Evolutionary conservation across 2,113 vertebrate genomes (phyloP), one percentile per base, ranked within the genome.

Genomic region (Tenebrosternarchus preto): DNA sequence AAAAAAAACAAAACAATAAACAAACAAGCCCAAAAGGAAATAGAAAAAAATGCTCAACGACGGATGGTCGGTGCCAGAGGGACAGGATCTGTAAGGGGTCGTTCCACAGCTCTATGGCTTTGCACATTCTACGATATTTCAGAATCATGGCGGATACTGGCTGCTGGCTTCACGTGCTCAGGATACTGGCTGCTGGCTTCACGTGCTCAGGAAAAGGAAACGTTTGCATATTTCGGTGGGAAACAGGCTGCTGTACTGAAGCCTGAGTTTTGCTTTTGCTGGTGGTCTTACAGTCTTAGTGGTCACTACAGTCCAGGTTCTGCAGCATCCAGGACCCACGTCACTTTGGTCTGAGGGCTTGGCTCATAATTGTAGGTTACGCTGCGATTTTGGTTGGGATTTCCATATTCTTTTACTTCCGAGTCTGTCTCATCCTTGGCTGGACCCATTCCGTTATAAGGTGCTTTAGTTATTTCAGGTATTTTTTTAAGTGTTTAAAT

Each of bases 391-490:
- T 22, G 33, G 29, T 64, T 24, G 67, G 39, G 16, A 57, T 46
- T 82, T 71, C 63, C 16, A 74, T 78, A 80, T 84, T 83, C 82
- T 85, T 83, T 86, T 87, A 46, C 29, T 50, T 66, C 29, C 1
- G 24, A 78, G 75, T 87, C 80, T 83, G 75, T 39, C 80, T 80
- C 77, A 66, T 66, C 64, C 57, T 43, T 66, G 75, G 24, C 83
- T 80, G 87, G 83, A 85, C 80, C 86, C 86, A 25, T 61, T 87
- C 86, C 63, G 74, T 84, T 82, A 84, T 91, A 92, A 93, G 92
- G 91, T 93, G 92, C 91, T 91, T 43, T 87, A 20, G 83, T 88
- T 60, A 81, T 77, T 81, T 84, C 53, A 68, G 66, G 76, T 57
- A 66, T 27, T 70, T 76, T 77, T 66, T 57, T 36, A 75, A 79